Conservation (phyloP, 2,888 invertebrate genomes). For the Mythimna loreyi region DNA sequence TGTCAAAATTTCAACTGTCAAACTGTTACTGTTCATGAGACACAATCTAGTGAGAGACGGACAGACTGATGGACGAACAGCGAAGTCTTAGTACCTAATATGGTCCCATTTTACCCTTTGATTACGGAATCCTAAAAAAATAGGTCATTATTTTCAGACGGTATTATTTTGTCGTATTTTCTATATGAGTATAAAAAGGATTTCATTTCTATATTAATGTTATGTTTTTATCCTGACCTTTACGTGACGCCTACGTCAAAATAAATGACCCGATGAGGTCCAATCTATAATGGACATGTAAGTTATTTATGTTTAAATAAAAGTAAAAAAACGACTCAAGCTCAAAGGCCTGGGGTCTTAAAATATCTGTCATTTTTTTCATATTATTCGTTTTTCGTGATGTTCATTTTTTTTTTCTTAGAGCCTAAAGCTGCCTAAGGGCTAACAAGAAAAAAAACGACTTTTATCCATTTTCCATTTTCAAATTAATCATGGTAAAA, state of each 20-base stretch:
- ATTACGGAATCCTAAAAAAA: neutral
- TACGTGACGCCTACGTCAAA: constrained; percentile 19
- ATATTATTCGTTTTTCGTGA: too few species aligned
- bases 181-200: neutral
- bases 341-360: neutral
- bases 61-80: too few species aligned
- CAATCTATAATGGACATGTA: constrained; percentile 14
- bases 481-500: too few species aligned
- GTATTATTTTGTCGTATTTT: constrained; percentile 10
- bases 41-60: too few species aligned
- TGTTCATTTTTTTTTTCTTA: too few species aligned
- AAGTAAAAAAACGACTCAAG: neutral
- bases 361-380: neutral
- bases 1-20: too few species aligned
- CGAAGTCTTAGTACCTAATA: too few species aligned
- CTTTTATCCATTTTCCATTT: too few species aligned
- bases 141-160: neutral
- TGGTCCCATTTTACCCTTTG: neutral
- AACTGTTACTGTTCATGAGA: too few species aligned
- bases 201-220: constrained; percentile 2
- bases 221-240: constrained; percentile 39
- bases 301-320: constrained; percentile 16
- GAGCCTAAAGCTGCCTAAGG: too few species aligned
- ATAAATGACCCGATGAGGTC: constrained; percentile 3
- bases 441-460: too few species aligned